Percentiles rank a stretch among this genome's conserved stretches.
These are phyloP conservation scores for Caerostris darwini DNA, from an alignment of 1,140 invertebrate genomes.

Conservation along the genomic window DNA sequence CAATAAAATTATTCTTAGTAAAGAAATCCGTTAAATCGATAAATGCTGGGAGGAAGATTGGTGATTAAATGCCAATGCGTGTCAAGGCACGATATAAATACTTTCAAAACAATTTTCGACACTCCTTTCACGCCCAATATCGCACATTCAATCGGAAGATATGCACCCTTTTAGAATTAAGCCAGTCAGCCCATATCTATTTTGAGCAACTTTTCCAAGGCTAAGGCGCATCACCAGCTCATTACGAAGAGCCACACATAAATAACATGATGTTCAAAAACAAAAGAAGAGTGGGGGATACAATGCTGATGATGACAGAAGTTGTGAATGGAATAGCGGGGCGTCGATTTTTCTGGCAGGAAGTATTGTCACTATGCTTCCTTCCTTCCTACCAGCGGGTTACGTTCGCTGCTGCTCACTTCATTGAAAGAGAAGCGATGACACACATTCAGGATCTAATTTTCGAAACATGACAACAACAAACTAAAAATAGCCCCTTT, in stretches of 20 bases:
- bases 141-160: too few relatives aligned
- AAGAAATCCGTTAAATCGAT: too few relatives aligned
- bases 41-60: too few relatives aligned
- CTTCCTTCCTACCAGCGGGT: background rate
- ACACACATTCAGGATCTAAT: constrained; percentile 19
- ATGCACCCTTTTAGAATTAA: too few relatives aligned
- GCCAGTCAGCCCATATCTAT: background rate
- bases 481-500: background rate
- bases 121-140: too few relatives aligned
- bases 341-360: constrained; percentile 11
- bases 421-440: constrained; percentile 26
- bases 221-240: background rate
- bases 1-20: too few relatives aligned
- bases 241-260: background rate
- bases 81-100: too few relatives aligned
- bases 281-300: too few relatives aligned
- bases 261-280: background rate
- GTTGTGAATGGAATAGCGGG: background rate
- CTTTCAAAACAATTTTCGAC: too few relatives aligned
- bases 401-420: background rate
- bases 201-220: background rate
- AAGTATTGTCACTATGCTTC: background rate
- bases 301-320: too few relatives aligned
- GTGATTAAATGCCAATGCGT: too few relatives aligned
- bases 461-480: background rate